A percentile compares a stretch with the other conserved stretches of the same genome.
These are phyloP conservation scores for Drosophila yakuba DNA, from an alignment of 1,140 invertebrate genomes.

Conservation along the genomic window DNA sequence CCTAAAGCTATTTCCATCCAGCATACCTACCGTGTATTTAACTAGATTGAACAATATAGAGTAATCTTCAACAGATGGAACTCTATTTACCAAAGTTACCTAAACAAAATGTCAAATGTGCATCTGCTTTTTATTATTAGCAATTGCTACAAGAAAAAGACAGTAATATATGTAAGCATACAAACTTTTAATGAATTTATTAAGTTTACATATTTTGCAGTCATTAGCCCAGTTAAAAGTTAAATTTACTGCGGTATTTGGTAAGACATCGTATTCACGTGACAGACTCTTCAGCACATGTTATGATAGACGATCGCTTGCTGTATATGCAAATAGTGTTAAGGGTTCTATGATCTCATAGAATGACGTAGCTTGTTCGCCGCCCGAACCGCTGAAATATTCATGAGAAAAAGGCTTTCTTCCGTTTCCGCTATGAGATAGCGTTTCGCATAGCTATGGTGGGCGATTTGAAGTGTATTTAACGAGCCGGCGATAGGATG, in stretches of 20 bases:
- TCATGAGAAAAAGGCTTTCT: slow-evolving; percentile 75
- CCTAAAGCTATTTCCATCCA: neutral
- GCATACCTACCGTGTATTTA: too few species aligned
- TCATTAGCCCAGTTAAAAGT: too few species aligned
- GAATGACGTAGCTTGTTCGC: slow-evolving; percentile 31
- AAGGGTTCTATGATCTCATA: slow-evolving; percentile 11
- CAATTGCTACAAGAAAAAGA: too few species aligned
- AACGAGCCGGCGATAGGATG: slow-evolving; percentile 21
- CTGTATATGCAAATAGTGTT: slow-evolving; percentile 60
- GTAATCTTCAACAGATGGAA: too few species aligned
- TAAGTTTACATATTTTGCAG: too few species aligned
- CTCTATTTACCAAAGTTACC: too few species aligned
- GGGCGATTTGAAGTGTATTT: slow-evolving; percentile 22
- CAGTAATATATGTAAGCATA: too few species aligned
- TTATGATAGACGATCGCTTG: slow-evolving; percentile 16
- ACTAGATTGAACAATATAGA: too few species aligned
- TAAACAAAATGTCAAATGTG: too few species aligned
- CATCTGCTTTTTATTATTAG: too few species aligned
- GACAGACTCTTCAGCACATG: slow-evolving; percentile 42
- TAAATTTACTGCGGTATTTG: slow-evolving; percentile 57
- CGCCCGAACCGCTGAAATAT: slow-evolving; percentile 58
- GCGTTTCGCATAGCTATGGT: slow-evolving; percentile 1
- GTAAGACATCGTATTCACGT: slow-evolving; percentile 51
- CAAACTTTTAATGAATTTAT: too few species aligned
- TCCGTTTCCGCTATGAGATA: slow-evolving; percentile 59